These are phyloP conservation scores for Sardina pilchardus DNA, from an alignment of 2,113 vertebrate genomes.

Conservation along the genomic window DNA sequence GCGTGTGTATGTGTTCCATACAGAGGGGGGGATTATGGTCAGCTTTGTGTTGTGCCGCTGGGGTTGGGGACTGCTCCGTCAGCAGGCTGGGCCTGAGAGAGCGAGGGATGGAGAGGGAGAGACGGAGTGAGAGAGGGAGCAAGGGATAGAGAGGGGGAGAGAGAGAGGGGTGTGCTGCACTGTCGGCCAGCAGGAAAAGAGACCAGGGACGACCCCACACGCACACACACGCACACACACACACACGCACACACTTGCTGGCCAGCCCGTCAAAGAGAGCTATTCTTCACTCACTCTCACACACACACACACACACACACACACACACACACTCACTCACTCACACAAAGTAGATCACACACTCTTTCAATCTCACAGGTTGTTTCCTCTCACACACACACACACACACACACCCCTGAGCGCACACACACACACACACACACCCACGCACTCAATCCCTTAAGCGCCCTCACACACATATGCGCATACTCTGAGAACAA, in stretches of 20 bases:
- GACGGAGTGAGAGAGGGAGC: not conserved
- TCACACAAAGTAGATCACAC: not conserved
- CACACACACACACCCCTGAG: not conserved
- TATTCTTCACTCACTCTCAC: not conserved
- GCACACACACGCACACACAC: too few relatives aligned
- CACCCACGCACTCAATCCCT: not conserved
- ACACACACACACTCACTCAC: not conserved
- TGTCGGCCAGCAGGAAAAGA: not conserved
- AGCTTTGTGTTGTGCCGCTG: not conserved
- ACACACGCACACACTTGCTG: too few relatives aligned
- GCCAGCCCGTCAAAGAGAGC: not conserved
- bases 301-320: not conserved
- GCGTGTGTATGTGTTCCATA: too few relatives aligned
- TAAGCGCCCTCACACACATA: not conserved
- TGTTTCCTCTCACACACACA: not conserved
- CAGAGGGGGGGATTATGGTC: not conserved
- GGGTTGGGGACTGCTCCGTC: conserved; percentile 14
- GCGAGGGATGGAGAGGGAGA: too few relatives aligned
- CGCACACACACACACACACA: not conserved
- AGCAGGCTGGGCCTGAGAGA: not conserved
- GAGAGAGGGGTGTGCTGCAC: not conserved
- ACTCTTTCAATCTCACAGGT: not conserved
- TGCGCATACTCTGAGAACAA: not conserved
- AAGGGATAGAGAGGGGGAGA: not conserved
- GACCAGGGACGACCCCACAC: too few relatives aligned